Percentiles rank a stretch among this genome's conserved stretches.
Conservation (phyloP, 1,140 invertebrate genomes). For the Uloborus diversus region DNA sequence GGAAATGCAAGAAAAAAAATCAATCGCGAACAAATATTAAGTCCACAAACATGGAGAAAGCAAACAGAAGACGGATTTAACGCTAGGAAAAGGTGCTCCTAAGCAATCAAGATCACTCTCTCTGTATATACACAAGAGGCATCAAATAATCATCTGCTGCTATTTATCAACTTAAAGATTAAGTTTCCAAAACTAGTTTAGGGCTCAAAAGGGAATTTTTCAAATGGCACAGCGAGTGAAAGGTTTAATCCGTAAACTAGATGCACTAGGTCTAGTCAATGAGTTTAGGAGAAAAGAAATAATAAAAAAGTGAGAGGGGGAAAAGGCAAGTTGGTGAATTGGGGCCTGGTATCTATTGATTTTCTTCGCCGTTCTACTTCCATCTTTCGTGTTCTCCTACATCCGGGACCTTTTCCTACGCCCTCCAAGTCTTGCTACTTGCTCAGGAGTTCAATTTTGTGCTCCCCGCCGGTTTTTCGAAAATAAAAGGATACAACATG, state of each 20-base stretch:
- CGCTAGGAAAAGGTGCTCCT: too few relatives aligned
- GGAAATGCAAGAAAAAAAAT: too few relatives aligned
- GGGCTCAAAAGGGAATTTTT: background rate
- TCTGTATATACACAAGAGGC: too few relatives aligned
- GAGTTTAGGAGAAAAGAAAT: constrained; percentile 21
- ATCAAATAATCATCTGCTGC: constrained; percentile 13
- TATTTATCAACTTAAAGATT: constrained; percentile 2
- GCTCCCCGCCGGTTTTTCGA: constrained; percentile 4
- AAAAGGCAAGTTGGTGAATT: constrained; percentile 54
- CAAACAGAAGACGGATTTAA: too few relatives aligned
- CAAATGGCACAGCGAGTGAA: background rate
- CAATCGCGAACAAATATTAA: too few relatives aligned
- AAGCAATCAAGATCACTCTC: constrained; percentile 18
- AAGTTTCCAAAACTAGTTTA: background rate
- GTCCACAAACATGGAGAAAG: too few relatives aligned
- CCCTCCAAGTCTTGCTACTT: background rate
- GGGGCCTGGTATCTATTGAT: constrained; percentile 53
- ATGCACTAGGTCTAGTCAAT: constrained; percentile 28
- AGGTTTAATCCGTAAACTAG: constrained; percentile 29
- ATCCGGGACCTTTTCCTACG: constrained; percentile 43
- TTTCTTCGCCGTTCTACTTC: constrained; percentile 53
- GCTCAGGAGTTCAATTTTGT: constrained; percentile 39
- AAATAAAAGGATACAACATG: constrained; percentile 43
- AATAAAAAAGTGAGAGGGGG: constrained; percentile 39
- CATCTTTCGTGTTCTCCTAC: constrained; percentile 52